Conservation (phyloP, 2,113 vertebrate species). For the Colistium nudipinnis region DNA sequence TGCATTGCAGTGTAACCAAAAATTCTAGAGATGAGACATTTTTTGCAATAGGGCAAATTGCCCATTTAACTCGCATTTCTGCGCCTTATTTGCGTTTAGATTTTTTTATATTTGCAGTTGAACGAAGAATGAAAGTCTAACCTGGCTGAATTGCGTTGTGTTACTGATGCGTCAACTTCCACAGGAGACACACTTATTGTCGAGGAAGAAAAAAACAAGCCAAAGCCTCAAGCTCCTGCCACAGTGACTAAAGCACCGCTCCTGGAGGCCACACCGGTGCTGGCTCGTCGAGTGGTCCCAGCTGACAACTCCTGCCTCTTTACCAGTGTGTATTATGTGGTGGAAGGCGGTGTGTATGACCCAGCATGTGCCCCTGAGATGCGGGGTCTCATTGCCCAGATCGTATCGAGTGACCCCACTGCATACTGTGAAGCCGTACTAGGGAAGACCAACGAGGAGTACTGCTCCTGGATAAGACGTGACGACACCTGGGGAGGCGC, state of each 20-base stretch:
- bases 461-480: constrained; percentile 92
- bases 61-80: too few relatives aligned
- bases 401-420: constrained; percentile 90
- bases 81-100: too few relatives aligned
- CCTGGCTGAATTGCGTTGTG: constrained; percentile 2
- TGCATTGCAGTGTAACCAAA: too few relatives aligned
- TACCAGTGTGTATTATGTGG: constrained; percentile 94
- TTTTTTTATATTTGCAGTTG: too few relatives aligned
- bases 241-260: constrained; percentile 74
- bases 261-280: constrained; percentile 79
- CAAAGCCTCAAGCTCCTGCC: constrained; percentile 73
- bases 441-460: constrained; percentile 93
- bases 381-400: constrained; percentile 93
- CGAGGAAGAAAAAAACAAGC: constrained; percentile 91
- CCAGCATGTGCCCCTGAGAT: constrained; percentile 90
- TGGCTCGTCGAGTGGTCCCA: constrained; percentile 88
- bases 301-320: constrained; percentile 99
- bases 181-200: constrained; percentile 97
- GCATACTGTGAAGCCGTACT: constrained; percentile 92
- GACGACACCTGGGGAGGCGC: constrained; percentile 97
- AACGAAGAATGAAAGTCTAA: constrained; percentile 7
- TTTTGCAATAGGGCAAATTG: too few relatives aligned
- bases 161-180: constrained; percentile 32
- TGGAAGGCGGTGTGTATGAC: constrained; percentile 93
- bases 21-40: too few relatives aligned